Evolutionary conservation across 2,113 vertebrate species (phyloP).

Genomic region (Urocolius indicus): DNA sequence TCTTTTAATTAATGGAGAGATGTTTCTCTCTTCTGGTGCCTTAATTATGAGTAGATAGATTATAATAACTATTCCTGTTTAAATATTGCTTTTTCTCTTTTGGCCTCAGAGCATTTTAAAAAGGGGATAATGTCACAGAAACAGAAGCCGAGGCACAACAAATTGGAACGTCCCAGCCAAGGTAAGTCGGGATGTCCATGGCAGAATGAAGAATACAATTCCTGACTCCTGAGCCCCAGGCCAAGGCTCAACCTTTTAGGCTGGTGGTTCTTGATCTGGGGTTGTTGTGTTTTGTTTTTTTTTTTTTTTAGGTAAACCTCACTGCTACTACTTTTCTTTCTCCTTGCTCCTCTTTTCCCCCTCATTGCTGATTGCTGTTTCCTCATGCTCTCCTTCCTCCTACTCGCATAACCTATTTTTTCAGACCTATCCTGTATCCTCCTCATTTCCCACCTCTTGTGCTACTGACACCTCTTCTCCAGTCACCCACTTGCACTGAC

Average conservation of each 20-base stretch:
- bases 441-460: not conserved
- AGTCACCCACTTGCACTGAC: not conserved
- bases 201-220: not conserved
- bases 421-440: not conserved
- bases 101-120: not conserved
- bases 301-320: not conserved
- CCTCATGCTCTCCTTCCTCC: not conserved
- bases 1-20: not conserved
- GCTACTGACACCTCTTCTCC: not conserved
- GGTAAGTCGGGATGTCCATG: not conserved
- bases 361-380: not conserved
- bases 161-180: not conserved
- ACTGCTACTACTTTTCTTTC: not conserved
- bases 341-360: not conserved
- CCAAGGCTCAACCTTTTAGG: not conserved
- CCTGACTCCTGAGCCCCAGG: not conserved
- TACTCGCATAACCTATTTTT: not conserved
- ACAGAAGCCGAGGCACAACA: not conserved
- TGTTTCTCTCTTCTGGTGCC: not conserved
- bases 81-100: not conserved
- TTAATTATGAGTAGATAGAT: not conserved
- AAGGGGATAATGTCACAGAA: not conserved
- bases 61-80: not conserved
- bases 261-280: not conserved
- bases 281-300: not conserved